A percentile compares a stretch with the other conserved stretches of the same genome.
phyloP scores from a whole-genome alignment of 2,113 vertebrate species.

The Cyanoderma ruficeps region DNA sequence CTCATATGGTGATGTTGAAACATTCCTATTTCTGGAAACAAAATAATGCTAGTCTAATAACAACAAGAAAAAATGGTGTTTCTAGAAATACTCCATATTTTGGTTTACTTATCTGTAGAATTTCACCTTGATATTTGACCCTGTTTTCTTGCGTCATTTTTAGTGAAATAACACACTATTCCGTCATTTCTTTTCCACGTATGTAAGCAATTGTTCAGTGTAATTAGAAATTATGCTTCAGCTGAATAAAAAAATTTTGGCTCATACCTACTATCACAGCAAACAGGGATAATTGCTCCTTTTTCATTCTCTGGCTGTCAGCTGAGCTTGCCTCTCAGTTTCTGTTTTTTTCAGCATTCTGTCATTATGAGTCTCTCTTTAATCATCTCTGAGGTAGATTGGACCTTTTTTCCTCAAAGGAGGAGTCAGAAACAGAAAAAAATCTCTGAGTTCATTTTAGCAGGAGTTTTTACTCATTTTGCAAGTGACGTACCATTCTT shows the following conservation, averaged over 20 bases:
- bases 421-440: not conserved
- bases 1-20: not conserved
- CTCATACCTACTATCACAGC: not conserved
- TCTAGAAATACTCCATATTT: not conserved
- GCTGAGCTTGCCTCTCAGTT: not conserved
- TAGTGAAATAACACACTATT: not conserved
- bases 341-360: not conserved
- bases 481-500: not conserved
- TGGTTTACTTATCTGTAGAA: not conserved
- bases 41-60: not conserved
- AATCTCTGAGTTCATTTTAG: not conserved
- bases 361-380: not conserved
- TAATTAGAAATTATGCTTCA: constrained; percentile 12
- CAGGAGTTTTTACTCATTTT: not conserved
- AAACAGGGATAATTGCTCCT: not conserved
- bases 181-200: not conserved
- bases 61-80: not conserved
- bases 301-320: not conserved
- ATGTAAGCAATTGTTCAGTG: not conserved
- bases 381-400: not conserved
- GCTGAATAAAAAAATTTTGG: not conserved
- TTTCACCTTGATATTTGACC: not conserved
- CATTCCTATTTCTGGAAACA: not conserved
- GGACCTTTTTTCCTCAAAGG: not conserved
- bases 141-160: not conserved